Evolutionary conservation across 2,888 invertebrate genomes (phyloP).

Genomic region (Spodoptera littoralis): DNA sequence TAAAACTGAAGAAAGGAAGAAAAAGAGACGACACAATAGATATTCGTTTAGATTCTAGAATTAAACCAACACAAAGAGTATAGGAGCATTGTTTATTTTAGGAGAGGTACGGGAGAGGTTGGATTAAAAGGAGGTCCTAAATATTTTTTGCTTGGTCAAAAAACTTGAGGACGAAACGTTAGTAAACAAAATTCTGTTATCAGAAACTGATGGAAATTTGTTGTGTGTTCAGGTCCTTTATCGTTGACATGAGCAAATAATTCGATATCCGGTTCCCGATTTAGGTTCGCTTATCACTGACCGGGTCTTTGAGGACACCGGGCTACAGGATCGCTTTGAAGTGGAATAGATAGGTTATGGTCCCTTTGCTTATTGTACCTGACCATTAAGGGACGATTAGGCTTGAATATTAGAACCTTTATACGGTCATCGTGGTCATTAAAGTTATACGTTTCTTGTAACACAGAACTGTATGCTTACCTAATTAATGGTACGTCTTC

Average conservation of each 20-base stretch:
- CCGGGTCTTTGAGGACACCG: conserved; percentile 16
- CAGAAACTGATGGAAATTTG: conserved; percentile 54
- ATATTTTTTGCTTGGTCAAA: conserved; percentile 25
- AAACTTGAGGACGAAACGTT: conserved; percentile 25
- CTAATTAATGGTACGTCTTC: too few species aligned
- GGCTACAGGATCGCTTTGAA: conserved; percentile 20
- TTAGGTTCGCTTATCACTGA: conserved; percentile 31
- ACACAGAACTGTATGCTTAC: too few species aligned
- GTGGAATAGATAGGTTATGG: conserved; percentile 11
- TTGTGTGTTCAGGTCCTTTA: conserved; percentile 60
- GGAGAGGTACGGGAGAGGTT: conserved; percentile 1
- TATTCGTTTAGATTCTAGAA: conserved; percentile 6
- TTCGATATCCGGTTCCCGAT: conserved; percentile 50
- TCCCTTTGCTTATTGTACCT: background rate
- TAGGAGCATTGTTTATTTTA: background rate
- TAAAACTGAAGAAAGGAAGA: conserved; percentile 29
- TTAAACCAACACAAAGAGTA: conserved; percentile 11
- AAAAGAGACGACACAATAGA: conserved; percentile 28
- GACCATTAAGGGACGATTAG: background rate
- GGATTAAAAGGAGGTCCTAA: conserved; percentile 13
- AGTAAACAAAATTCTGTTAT: conserved; percentile 45
- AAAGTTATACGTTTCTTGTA: too few species aligned
- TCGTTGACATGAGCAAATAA: conserved; percentile 71
- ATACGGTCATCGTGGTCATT: too few species aligned
- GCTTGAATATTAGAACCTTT: background rate